These are phyloP conservation scores for Acrossocheilus fasciatus DNA, from an alignment of 2,797 vertebrate genomes.

Conservation along the genomic window DNA sequence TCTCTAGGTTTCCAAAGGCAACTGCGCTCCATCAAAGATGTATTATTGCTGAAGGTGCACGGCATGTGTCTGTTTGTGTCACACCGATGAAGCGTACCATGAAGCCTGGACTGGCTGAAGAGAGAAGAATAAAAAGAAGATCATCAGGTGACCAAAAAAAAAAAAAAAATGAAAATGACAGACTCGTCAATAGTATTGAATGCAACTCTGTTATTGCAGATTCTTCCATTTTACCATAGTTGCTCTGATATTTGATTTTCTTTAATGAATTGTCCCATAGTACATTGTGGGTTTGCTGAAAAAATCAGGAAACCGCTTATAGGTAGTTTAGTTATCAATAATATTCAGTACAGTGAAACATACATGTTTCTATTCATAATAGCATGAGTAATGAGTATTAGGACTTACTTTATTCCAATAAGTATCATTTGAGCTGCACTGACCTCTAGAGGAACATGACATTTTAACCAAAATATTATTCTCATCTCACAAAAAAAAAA, in stretches of 20 bases:
- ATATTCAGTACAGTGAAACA: background rate
- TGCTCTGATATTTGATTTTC: background rate
- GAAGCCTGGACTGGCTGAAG: slow-evolving; percentile 34
- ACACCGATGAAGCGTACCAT: slow-evolving; percentile 57
- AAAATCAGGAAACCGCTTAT: background rate
- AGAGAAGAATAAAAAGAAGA: slow-evolving; percentile 35
- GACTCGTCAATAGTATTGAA: background rate
- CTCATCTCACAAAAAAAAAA: background rate
- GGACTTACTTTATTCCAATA: background rate
- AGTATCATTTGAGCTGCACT: slow-evolving; percentile 60
- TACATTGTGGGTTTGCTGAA: background rate
- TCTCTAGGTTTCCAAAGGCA: slow-evolving; percentile 58
- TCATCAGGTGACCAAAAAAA: slow-evolving; percentile 20
- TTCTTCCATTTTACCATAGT: background rate
- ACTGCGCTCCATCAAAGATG: slow-evolving; percentile 67
- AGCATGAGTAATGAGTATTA: background rate
- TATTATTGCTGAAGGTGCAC: slow-evolving; percentile 67
- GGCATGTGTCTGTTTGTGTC: slow-evolving; percentile 64
- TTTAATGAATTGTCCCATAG: background rate
- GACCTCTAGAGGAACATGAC: slow-evolving; percentile 79
- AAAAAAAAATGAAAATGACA: background rate
- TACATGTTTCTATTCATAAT: background rate
- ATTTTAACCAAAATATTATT: background rate
- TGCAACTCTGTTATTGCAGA: background rate
- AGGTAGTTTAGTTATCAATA: slow-evolving; percentile 1